Base-by-base conservation (phyloP, 2,797 vertebrate genomes). In the Oceanodroma leucorhoa region DNA sequence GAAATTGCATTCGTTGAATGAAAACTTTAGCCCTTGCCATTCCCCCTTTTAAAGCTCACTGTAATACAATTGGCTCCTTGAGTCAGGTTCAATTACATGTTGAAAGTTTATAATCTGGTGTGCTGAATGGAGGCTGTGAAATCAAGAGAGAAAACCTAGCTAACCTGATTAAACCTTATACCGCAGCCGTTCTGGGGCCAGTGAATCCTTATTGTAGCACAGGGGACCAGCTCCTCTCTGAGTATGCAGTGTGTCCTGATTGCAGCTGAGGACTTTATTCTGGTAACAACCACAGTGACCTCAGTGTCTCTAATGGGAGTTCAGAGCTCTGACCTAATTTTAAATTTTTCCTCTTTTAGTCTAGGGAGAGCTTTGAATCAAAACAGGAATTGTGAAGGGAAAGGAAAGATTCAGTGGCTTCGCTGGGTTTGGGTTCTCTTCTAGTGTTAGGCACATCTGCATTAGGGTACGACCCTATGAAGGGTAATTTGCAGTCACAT, bases 21-120 rank as follows among this genome's bases (percentile, higher is more conserved):
- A 97, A 97, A 97, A 97, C 97, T 97, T 97, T 96, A 97, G 97
- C 95, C 95, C 93, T 95, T 93, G 78, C 96, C 96, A 94, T 97
- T 96, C 96, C 95, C 92, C 70, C 77, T 96, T 97, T 97, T 94
- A 96, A 95, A 95, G 94, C 95, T 91, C 87, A 32, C 95, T 93
- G 92, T 91, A 96, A 93, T 78, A 96, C 97, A 97, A 95, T 91
- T 96, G 97, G 97, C 96, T 97, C 61, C 96, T 94, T 87, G 94
- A 97, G 96, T 96, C 96, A 96, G 94, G 90, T 96, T 97, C 96
- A 97, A 97, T 97, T 97, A 97, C 93, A 95, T 65, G 94, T 96
- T 95, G 95, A 94, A 97, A 97, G 97, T 97, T 97, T 96, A 97
- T 97, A 97, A 97, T 96, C 79, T 94, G 94, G 64, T 92, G 90